These are phyloP conservation scores for Ispidina picta DNA, from an alignment of 2,797 vertebrate genomes.

Conservation along the genomic window DNA sequence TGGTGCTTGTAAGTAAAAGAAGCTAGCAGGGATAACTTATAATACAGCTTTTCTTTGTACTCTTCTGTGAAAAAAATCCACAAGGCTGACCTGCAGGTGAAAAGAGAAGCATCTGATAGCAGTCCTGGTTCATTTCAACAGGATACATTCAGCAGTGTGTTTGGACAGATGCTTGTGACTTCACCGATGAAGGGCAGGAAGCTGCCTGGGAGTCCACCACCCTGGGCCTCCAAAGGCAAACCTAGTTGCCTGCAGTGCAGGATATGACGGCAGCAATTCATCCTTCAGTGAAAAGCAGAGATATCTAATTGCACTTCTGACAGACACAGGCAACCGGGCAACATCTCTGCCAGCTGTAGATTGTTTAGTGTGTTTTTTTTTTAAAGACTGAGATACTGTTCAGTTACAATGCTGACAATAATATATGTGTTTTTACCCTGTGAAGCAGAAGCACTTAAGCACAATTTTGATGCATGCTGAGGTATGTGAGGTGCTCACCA, in stretches of 20 bases:
- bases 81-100: not conserved
- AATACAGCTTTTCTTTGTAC: not conserved
- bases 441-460: not conserved
- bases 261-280: not conserved
- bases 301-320: constrained; percentile 16
- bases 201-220: not conserved
- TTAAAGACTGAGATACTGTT: not conserved
- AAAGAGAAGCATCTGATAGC: not conserved
- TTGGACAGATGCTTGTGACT: not conserved
- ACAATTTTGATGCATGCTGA: fast-evolving
- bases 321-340: not conserved
- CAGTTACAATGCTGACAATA: not conserved
- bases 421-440: not conserved
- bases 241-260: not conserved
- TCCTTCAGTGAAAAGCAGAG: not conserved
- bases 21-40: not conserved
- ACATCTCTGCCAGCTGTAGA: not conserved
- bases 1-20: not conserved
- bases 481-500: not conserved
- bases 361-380: not conserved
- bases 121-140: not conserved
- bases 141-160: not conserved
- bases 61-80: constrained; percentile 3
- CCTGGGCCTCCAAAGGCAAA: not conserved
- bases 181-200: not conserved